phyloP scores from a whole-genome alignment of 2,797 vertebrate genomes.

The Sebastolobus altivelis region DNA sequence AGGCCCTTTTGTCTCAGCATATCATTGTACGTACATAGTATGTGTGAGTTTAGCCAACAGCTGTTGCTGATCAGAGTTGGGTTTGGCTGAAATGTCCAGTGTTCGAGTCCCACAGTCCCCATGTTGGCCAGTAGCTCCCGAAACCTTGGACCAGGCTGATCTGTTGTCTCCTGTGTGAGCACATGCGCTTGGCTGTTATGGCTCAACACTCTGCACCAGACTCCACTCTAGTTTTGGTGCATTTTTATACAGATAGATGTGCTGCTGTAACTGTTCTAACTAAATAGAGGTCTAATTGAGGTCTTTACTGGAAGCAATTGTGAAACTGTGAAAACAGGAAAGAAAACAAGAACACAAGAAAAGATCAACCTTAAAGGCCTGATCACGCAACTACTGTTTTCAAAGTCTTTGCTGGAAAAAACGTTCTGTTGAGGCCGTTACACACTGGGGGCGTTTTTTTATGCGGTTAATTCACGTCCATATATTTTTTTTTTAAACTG shows the following conservation, averaged over 20 bases:
- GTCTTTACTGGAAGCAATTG: not conserved
- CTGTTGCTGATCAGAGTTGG: constrained; percentile 59
- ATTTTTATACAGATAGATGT: constrained; percentile 1
- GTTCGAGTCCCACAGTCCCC: constrained; percentile 41
- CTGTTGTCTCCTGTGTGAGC: constrained; percentile 18
- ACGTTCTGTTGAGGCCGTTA: too few species aligned
- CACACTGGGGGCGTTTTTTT: too few species aligned
- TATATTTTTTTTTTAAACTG: too few species aligned
- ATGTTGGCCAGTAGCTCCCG: constrained; percentile 40
- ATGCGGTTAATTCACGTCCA: too few species aligned
- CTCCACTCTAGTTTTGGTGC: not conserved
- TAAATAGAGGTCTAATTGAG: too few species aligned
- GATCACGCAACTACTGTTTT: not conserved
- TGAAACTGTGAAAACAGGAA: not conserved
- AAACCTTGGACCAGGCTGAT: constrained; percentile 31
- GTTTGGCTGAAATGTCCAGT: constrained; percentile 54
- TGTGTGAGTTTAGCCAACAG: constrained; percentile 56
- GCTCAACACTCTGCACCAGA: not conserved
- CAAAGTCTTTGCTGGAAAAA: not conserved
- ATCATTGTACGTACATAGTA: not conserved
- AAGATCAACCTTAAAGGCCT: not conserved
- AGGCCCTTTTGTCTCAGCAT: constrained; percentile 26
- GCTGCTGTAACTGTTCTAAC: not conserved
- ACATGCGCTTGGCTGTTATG: not conserved
- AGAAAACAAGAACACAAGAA: not conserved